Evolutionary conservation across 2,888 invertebrate species (phyloP), one percentile per base, ranked within the genome.

Genomic region (Cheilosia soror): DNA sequence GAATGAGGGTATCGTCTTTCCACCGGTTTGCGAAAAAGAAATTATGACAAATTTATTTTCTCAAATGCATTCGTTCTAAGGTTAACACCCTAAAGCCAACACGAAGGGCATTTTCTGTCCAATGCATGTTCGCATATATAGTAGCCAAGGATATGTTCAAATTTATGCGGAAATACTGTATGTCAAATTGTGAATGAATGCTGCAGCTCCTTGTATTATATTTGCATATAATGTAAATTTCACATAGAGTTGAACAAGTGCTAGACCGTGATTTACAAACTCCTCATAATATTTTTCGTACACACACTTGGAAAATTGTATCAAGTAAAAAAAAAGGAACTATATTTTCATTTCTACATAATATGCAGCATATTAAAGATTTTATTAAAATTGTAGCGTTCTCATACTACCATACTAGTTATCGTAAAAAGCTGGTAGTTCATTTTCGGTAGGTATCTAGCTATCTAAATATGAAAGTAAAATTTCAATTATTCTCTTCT

Each of bases 211-310:
- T 58, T 60, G 66, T 76, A 60, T 47, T n/a, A 20, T 60, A 76
- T 76, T 76, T 76, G 68, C 76, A 76, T 76, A 68, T 53, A 76
- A 76, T 76, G 76, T 33, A 76, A 76, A 76, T 76, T 76, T 68
- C 51, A 51, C 58, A 60, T 68, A n/a, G 57, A 76, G 57, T 58
- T 68, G 44, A 53, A 76, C 76, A 76, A 76, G 76, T 76, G 60
- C 29, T 29, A 60, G 60, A 58, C 60, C 33, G 53, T 68, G 60
- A 68, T 68, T 76, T 68, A 76, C 76, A 76, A 68, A 68, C 68
- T 60, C 42, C 47, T 31, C 31, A 37, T 20, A 57, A 40, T 58
- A 37, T 27, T 40, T 65, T 33, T 40, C 25, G 44, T 49, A 25
- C 27, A 31, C 25, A 51, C 51, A 49, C 40, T 20, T 44, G 51